phyloP scores from a whole-genome alignment of 2,113 vertebrate genomes.

The Gambusia holbrooki region DNA sequence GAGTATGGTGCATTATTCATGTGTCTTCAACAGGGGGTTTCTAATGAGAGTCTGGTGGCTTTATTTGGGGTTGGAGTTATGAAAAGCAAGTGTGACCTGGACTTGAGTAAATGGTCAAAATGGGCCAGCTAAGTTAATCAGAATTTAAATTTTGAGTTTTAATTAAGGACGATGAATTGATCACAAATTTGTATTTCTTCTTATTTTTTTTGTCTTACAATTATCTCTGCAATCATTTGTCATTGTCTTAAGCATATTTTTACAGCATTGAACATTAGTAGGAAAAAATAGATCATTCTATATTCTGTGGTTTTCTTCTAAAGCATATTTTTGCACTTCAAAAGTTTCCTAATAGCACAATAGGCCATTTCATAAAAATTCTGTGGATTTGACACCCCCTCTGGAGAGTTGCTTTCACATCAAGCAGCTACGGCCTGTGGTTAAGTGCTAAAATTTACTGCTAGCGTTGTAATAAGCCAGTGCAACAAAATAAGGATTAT shows the following conservation, averaged over 20 bases:
- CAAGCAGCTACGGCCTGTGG: constrained; percentile 68
- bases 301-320: constrained; percentile 22
- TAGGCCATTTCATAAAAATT: constrained; percentile 53
- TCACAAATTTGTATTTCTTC: background rate
- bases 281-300: constrained; percentile 22
- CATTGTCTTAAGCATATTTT: constrained; percentile 28
- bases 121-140: constrained; percentile 53
- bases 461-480: constrained; percentile 81
- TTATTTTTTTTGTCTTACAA: background rate
- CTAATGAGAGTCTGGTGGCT: constrained; percentile 83
- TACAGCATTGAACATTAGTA: constrained; percentile 19
- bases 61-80: constrained; percentile 72
- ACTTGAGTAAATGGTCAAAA: constrained; percentile 59
- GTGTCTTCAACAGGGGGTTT: constrained; percentile 73
- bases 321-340: constrained; percentile 36
- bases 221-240: constrained; percentile 15
- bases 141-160: constrained; percentile 34
- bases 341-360: constrained; percentile 62
- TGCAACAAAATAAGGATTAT: constrained; percentile 83
- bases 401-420: constrained; percentile 68
- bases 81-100: constrained; percentile 72
- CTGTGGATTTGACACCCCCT: constrained; percentile 64
- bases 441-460: constrained; percentile 75
- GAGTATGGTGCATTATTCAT: constrained; percentile 83
- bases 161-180: constrained; percentile 35